Conservation (phyloP, 1,140 invertebrate species). For the Euborellia annulipes region DNA sequence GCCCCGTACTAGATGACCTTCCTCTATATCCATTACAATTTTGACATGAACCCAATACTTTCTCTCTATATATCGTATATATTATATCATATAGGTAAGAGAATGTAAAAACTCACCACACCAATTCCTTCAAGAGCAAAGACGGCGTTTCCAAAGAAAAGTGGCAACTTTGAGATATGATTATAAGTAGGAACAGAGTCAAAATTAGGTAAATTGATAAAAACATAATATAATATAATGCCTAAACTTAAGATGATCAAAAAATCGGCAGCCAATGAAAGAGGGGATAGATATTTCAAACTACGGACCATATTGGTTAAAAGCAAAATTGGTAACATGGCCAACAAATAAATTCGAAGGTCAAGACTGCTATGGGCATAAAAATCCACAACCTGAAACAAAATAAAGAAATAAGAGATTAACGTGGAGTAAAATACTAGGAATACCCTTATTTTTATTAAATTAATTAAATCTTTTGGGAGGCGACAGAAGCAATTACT, state of each 20-base stretch:
- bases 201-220: slow-evolving; percentile 50
- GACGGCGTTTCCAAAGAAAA: slow-evolving; percentile 83
- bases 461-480: too few relatives aligned
- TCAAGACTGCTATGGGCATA: slow-evolving; percentile 37
- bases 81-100: too few relatives aligned
- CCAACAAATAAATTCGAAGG: slow-evolving; percentile 53
- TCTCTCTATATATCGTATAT: too few relatives aligned
- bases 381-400: slow-evolving; percentile 40
- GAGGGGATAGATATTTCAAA: slow-evolving; percentile 68
- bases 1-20: too few relatives aligned
- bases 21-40: too few relatives aligned
- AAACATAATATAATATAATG: slow-evolving; percentile 74
- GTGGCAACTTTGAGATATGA: slow-evolving; percentile 42
- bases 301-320: slow-evolving; percentile 63
- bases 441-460: not conserved
- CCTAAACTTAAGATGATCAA: slow-evolving; percentile 56
- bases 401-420: slow-evolving; percentile 14
- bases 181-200: slow-evolving; percentile 36
- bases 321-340: slow-evolving; percentile 53
- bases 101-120: slow-evolving; percentile 62
- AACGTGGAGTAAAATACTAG: not conserved
- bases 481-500: too few relatives aligned
- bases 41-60: too few relatives aligned
- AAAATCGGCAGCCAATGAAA: slow-evolving; percentile 75
- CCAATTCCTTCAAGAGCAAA: slow-evolving; percentile 83